Evolutionary conservation across 2,113 vertebrate genomes (phyloP).

Genomic region (Choloepus hoffmanni): DNA sequence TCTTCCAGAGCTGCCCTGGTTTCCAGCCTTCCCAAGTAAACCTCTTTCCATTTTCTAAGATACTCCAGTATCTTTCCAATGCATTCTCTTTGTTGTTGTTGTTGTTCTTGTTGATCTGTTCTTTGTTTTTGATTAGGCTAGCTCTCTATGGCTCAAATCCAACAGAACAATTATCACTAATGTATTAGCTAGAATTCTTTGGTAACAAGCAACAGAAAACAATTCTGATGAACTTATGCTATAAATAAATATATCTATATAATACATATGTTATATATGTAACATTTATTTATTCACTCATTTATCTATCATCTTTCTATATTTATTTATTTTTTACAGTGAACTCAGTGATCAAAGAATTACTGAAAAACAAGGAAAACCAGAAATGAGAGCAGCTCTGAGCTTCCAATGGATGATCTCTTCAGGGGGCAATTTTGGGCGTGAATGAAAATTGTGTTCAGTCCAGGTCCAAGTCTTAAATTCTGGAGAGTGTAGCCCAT

Average conservation of each 20-base stretch:
- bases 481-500: not conserved
- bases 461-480: not conserved
- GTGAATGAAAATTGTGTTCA: not conserved
- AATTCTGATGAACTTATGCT: not conserved
- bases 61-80: not conserved
- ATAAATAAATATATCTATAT: not conserved
- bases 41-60: not conserved
- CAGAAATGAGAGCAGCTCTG: not conserved
- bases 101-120: not conserved
- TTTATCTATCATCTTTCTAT: not conserved
- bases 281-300: not conserved
- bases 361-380: not conserved
- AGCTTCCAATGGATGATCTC: not conserved
- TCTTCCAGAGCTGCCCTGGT: not conserved
- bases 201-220: constrained; percentile 9
- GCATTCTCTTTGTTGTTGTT: not conserved
- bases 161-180: not conserved
- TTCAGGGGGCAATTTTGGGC: not conserved
- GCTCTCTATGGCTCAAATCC: not conserved
- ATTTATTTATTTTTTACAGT: too few species aligned
- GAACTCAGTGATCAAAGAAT: not conserved
- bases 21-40: not conserved
- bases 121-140: not conserved
- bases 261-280: not conserved
- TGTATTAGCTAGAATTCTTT: not conserved